These are phyloP conservation scores for Hylia prasina DNA, from an alignment of 2,113 vertebrate species.

Conservation along the genomic window DNA sequence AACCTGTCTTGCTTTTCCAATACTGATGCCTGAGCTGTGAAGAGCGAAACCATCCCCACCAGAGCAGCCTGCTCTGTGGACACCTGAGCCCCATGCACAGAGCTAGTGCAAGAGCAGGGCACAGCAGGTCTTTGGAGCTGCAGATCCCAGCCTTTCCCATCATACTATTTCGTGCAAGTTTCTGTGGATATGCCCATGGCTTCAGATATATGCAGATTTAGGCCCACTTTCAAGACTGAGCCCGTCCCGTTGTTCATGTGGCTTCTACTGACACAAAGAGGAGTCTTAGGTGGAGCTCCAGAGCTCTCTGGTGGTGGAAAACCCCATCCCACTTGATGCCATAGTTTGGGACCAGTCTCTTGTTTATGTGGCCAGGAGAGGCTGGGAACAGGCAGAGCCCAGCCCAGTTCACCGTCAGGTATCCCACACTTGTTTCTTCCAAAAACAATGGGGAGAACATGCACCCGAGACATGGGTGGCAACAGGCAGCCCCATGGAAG, in stretches of 20 bases:
- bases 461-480: background rate
- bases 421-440: background rate
- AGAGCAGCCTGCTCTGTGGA: background rate
- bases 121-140: background rate
- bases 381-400: background rate
- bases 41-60: background rate
- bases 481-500: background rate
- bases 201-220: background rate
- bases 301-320: constrained; percentile 31
- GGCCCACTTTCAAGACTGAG: background rate
- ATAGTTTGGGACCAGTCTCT: background rate
- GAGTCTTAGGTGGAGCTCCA: background rate
- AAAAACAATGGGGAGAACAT: background rate
- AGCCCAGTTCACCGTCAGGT: background rate
- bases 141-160: background rate
- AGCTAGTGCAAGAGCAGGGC: background rate
- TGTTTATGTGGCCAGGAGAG: background rate
- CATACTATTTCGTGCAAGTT: background rate
- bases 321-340: background rate
- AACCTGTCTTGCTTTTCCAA: background rate
- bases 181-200: background rate
- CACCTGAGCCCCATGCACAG: background rate
- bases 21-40: background rate
- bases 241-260: background rate
- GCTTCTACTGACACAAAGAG: background rate